These are phyloP conservation scores for Valencia hispanica DNA, from an alignment of 2,797 vertebrate genomes.

Conservation along the genomic window DNA sequence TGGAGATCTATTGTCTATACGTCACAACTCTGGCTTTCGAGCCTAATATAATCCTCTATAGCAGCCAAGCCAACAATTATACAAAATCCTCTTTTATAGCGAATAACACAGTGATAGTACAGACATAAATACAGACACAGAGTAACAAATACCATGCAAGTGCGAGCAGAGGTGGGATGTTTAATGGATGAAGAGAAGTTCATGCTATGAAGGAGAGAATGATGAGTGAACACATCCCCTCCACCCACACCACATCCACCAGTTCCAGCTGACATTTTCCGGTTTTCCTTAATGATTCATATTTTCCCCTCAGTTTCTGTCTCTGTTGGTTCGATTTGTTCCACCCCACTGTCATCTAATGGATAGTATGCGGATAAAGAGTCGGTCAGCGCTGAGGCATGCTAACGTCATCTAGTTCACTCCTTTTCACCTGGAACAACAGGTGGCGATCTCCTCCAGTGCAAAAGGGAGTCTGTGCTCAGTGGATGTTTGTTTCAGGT, in stretches of 20 bases:
- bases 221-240: constrained; percentile 8
- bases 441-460: constrained; percentile 74
- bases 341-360: background rate
- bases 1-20: constrained; percentile 45
- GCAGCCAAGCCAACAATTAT: constrained; percentile 73
- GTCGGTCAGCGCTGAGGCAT: constrained; percentile 12
- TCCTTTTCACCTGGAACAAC: constrained; percentile 40
- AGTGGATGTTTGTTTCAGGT: constrained; percentile 6
- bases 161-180: constrained; percentile 48
- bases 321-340: constrained; percentile 19
- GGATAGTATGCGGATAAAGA: constrained; percentile 2
- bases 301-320: constrained; percentile 35
- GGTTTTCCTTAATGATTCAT: constrained; percentile 25
- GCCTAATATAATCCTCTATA: constrained; percentile 73
- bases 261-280: constrained; percentile 33
- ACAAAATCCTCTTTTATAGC: constrained; percentile 60
- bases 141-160: constrained; percentile 68
- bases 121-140: constrained; percentile 70
- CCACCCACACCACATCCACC: constrained; percentile 12
- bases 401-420: constrained; percentile 28
- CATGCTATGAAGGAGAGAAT: background rate
- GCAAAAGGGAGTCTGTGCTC: constrained; percentile 70
- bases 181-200: constrained; percentile 18
- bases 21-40: constrained; percentile 67
- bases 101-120: constrained; percentile 72